These are phyloP conservation scores for Oikopleura albicans DNA, from an alignment of 23 tunicate genomes.

Conservation along the genomic window DNA sequence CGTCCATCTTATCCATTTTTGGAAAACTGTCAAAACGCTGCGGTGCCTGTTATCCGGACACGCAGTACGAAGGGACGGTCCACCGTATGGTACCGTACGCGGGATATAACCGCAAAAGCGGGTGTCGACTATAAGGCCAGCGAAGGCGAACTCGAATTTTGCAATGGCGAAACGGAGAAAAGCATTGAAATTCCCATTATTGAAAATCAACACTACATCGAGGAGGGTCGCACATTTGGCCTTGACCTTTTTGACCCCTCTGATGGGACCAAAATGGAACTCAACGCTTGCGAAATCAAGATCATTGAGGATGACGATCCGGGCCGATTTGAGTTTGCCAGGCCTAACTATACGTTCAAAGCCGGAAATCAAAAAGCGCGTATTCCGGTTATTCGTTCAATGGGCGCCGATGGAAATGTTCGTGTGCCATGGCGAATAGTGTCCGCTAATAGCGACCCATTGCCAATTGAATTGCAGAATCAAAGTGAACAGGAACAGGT, in stretches of 20 bases:
- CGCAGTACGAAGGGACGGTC: constrained; percentile 55
- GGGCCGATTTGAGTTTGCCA: constrained; percentile 66
- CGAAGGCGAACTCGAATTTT: constrained; percentile 52
- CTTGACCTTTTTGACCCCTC: constrained; percentile 52
- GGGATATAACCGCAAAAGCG: constrained; percentile 89
- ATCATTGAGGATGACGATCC: constrained; percentile 98
- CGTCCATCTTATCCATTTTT: constrained; percentile 85
- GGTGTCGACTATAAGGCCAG: constrained; percentile 78
- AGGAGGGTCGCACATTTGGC: constrained; percentile 61
- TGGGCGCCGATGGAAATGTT: constrained; percentile 88
- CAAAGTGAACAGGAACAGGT: no score
- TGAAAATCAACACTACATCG: constrained; percentile 77
- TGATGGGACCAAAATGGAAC: constrained; percentile 65
- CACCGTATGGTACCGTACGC: constrained; percentile 49
- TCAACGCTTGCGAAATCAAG: constrained; percentile 34
- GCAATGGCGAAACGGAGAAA: constrained; percentile 44
- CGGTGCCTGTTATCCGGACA: constrained; percentile 68
- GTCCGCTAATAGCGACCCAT: not conserved
- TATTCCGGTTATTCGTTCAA: constrained; percentile 63
- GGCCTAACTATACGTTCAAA: constrained; percentile 42
- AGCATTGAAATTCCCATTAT: constrained; percentile 58
- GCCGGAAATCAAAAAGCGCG: constrained; percentile 36
- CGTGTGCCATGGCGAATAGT: constrained; percentile 65
- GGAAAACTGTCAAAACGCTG: constrained; percentile 89
- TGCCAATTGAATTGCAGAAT: not conserved